These are phyloP conservation scores for Ploceus nigricollis DNA, from an alignment of 2,113 vertebrate genomes.

Conservation along the genomic window DNA sequence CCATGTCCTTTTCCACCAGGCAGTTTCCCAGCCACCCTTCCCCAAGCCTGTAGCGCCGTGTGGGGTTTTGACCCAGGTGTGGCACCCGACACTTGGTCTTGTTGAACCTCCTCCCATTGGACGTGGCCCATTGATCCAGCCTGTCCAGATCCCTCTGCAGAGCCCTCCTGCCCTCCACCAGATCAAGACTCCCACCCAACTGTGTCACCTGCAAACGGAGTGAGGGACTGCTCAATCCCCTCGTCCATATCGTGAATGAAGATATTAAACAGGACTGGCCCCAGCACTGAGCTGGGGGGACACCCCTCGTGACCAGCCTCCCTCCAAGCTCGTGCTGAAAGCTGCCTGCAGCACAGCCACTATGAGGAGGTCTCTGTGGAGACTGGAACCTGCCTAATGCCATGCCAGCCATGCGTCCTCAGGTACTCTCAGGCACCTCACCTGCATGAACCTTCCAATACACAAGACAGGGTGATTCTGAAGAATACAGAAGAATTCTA, in stretches of 20 bases:
- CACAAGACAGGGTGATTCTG: background rate
- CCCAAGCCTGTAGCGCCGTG: rapidly evolving
- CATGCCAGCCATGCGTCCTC: background rate
- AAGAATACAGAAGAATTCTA: background rate
- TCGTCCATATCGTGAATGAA: rapidly evolving
- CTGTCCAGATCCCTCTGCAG: background rate
- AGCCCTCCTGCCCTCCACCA: background rate
- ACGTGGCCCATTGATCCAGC: rapidly evolving
- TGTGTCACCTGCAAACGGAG: background rate
- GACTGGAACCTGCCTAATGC: background rate
- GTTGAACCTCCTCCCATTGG: background rate
- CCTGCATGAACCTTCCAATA: background rate
- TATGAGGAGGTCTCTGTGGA: background rate
- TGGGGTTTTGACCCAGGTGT: background rate
- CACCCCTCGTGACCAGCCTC: rapidly evolving
- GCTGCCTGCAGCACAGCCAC: background rate
- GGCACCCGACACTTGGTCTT: rapidly evolving
- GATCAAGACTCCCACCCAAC: too few relatives aligned
- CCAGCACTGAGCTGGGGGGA: background rate
- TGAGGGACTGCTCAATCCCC: background rate
- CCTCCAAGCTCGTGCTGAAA: background rate
- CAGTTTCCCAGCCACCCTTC: background rate
- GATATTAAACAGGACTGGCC: background rate
- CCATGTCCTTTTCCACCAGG: background rate
- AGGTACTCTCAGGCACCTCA: background rate